Conservation (phyloP, 2,888 invertebrate genomes). For the Masnerella sp. region DNA sequence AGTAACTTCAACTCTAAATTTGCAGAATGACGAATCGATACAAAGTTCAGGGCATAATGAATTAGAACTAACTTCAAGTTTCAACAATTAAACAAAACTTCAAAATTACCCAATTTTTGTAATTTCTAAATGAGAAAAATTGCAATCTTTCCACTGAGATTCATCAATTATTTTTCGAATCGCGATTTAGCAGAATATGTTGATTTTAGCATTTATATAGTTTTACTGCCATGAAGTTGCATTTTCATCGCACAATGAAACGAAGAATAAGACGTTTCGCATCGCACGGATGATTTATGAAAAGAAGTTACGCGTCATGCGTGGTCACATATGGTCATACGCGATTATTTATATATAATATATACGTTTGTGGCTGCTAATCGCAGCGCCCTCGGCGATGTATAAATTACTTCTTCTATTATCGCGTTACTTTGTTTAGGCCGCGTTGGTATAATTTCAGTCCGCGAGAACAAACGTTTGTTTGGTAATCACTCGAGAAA, state of each 20-base stretch:
- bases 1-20: no score
- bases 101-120: no score
- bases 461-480: neutral
- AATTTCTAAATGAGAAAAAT: no score
- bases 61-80: no score
- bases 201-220: conserved; percentile 28
- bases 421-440: conserved; percentile 44
- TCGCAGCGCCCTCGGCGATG: conserved; percentile 37
- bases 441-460: neutral
- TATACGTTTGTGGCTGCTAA: conserved; percentile 51
- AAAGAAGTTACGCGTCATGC: conserved; percentile 52
- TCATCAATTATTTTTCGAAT: no score
- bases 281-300: conserved; percentile 49
- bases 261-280: conserved; percentile 33
- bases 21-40: no score
- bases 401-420: conserved; percentile 47
- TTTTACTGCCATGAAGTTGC: conserved; percentile 9
- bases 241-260: conserved; percentile 25
- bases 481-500: no score
- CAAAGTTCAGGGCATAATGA: no score
- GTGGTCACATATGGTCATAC: conserved; percentile 49
- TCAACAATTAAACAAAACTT: no score
- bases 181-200: no score
- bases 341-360: conserved; percentile 57
- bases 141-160: no score